Evolutionary conservation across 2,888 invertebrate genomes (phyloP).

Genomic region (Parnassius smintheus): DNA sequence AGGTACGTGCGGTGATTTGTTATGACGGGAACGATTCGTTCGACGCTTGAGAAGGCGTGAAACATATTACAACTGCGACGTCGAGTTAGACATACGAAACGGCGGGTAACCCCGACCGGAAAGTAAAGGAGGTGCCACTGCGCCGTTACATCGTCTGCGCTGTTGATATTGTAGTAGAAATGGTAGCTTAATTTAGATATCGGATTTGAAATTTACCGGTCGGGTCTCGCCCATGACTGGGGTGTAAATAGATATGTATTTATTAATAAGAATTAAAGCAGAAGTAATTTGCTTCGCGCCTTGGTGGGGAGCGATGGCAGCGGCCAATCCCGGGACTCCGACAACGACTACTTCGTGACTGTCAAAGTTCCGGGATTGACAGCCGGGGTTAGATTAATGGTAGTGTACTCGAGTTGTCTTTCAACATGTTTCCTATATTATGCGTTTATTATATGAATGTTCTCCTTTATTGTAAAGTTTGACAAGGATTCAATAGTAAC

Average conservation of each 20-base stretch:
- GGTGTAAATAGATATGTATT: slow-evolving; percentile 73
- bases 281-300: slow-evolving; percentile 73
- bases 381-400: slow-evolving; percentile 37
- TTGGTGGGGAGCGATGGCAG: slow-evolving; percentile 36
- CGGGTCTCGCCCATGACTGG: slow-evolving; percentile 39
- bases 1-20: slow-evolving; percentile 27
- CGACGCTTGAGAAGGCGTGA: slow-evolving; percentile 58
- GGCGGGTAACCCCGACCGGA: slow-evolving; percentile 28
- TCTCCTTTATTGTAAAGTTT: slow-evolving; percentile 79
- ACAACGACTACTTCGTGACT: not conserved
- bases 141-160: slow-evolving; percentile 3
- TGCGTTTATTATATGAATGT: slow-evolving; percentile 79
- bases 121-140: slow-evolving; percentile 17
- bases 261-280: slow-evolving; percentile 65
- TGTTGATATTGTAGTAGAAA: slow-evolving; percentile 31
- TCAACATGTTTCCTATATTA: slow-evolving; percentile 77
- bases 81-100: slow-evolving; percentile 31
- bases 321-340: slow-evolving; percentile 13
- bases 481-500: slow-evolving; percentile 52
- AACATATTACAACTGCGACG: slow-evolving; percentile 67
- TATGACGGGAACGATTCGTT: slow-evolving; percentile 30
- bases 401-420: slow-evolving; percentile 59
- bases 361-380: slow-evolving; percentile 18
- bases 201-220: slow-evolving; percentile 35
- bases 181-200: slow-evolving; percentile 36